Evolutionary conservation across 2,113 vertebrate species (phyloP).

Genomic region (Strigops habroptila): DNA sequence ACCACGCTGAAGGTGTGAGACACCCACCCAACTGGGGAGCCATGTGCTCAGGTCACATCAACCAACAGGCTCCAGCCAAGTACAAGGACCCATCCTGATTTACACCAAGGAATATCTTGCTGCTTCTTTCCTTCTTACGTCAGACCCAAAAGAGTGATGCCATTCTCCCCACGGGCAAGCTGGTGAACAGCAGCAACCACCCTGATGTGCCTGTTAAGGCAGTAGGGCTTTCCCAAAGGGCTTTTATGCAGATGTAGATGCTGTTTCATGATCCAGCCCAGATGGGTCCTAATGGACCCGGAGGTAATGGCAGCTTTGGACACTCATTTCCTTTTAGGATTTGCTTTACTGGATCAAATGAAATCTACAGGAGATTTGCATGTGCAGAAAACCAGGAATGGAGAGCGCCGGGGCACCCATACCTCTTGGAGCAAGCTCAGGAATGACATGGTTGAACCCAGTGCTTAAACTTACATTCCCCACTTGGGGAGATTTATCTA

Average conservation of each 20-base stretch:
- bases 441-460: background rate
- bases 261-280: background rate
- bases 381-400: background rate
- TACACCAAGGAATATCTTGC: background rate
- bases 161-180: background rate
- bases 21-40: background rate
- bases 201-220: accelerated
- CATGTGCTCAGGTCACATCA: accelerated
- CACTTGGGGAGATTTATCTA: background rate
- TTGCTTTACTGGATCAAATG: background rate
- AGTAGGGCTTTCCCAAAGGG: background rate
- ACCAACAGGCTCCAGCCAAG: background rate
- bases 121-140: background rate
- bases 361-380: background rate
- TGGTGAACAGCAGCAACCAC: background rate
- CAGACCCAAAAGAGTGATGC: background rate
- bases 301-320: background rate
- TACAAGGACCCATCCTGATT: background rate
- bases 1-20: background rate
- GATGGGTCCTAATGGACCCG: background rate
- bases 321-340: background rate
- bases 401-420: background rate
- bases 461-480: background rate
- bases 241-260: background rate
- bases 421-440: background rate